A percentile compares a stretch with the other conserved stretches of the same genome.
Evolutionary conservation across 2,888 invertebrate genomes (phyloP).

Genomic region (Aquatica leii): DNA sequence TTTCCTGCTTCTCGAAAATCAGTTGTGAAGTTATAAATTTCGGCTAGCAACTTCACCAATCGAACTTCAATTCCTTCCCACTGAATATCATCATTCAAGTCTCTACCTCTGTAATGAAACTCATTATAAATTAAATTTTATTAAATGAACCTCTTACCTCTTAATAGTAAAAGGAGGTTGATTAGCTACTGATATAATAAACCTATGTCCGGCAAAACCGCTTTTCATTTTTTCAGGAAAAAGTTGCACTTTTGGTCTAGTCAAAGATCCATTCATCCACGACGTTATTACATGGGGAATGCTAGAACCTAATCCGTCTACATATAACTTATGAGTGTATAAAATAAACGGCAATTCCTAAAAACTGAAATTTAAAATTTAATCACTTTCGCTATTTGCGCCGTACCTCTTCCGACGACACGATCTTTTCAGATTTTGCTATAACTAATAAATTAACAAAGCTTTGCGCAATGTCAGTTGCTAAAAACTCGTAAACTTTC

Average conservation of each 20-base stretch:
- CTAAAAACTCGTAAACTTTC: slow-evolving; percentile 76
- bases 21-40: slow-evolving; percentile 75
- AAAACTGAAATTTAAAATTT: slow-evolving; percentile 38
- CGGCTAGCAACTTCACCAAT: slow-evolving; percentile 68
- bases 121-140: neutral
- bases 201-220: slow-evolving; percentile 80
- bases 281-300: slow-evolving; percentile 72
- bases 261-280: slow-evolving; percentile 72
- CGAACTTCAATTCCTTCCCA: slow-evolving; percentile 83
- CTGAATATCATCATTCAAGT: slow-evolving; percentile 62
- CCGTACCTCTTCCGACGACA: slow-evolving; percentile 49
- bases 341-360: slow-evolving; percentile 76
- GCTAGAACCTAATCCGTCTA: slow-evolving; percentile 78
- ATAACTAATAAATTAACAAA: slow-evolving; percentile 77
- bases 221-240: slow-evolving; percentile 74
- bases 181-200: slow-evolving; percentile 72
- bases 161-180: slow-evolving; percentile 79
- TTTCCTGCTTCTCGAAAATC: slow-evolving; percentile 71
- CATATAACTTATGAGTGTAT: slow-evolving; percentile 77
- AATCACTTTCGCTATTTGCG: too few species aligned
- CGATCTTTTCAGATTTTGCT: slow-evolving; percentile 68
- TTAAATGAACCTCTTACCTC: slow-evolving; percentile 61
- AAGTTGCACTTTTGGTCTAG: slow-evolving; percentile 68
- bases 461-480: slow-evolving; percentile 68
- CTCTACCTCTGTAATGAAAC: slow-evolving; percentile 49